Evolutionary conservation across 1,140 invertebrate genomes (phyloP).

Genomic region (Monomorium pharaonis): DNA sequence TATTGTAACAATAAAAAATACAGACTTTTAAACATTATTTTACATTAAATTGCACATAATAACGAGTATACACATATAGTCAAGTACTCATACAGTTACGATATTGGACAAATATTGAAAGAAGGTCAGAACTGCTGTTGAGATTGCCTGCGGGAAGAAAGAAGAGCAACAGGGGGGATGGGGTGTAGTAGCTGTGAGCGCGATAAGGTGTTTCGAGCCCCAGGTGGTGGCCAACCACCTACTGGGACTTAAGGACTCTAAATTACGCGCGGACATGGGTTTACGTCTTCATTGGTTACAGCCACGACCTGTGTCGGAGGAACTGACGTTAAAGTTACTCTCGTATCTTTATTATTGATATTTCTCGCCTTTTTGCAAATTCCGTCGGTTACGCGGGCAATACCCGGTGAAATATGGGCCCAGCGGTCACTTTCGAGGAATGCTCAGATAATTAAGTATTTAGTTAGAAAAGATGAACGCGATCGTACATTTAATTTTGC

Average conservation of each 20-base stretch:
- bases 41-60: neutral
- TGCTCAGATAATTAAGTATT: constrained; percentile 33
- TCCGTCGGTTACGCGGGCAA: neutral
- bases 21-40: neutral
- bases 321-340: constrained; percentile 69
- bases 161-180: neutral
- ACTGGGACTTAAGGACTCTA: constrained; percentile 82
- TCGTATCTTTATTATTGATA: constrained; percentile 71
- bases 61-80: neutral
- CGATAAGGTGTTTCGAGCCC: constrained; percentile 81
- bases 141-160: constrained; percentile 39
- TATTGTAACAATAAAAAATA: neutral
- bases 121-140: neutral
- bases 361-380: constrained; percentile 65
- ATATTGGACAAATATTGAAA: constrained; percentile 10
- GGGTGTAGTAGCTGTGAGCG: constrained; percentile 68
- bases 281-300: constrained; percentile 83
- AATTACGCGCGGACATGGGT: constrained; percentile 83
- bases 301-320: constrained; percentile 72
- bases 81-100: neutral
- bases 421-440: neutral
- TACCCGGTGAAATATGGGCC: constrained; percentile 22
- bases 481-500: neutral
- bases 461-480: neutral
- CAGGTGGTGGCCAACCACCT: constrained; percentile 81